These are phyloP conservation scores for Lysandra bellargus DNA, from an alignment of 2,888 invertebrate genomes.

Conservation along the genomic window DNA sequence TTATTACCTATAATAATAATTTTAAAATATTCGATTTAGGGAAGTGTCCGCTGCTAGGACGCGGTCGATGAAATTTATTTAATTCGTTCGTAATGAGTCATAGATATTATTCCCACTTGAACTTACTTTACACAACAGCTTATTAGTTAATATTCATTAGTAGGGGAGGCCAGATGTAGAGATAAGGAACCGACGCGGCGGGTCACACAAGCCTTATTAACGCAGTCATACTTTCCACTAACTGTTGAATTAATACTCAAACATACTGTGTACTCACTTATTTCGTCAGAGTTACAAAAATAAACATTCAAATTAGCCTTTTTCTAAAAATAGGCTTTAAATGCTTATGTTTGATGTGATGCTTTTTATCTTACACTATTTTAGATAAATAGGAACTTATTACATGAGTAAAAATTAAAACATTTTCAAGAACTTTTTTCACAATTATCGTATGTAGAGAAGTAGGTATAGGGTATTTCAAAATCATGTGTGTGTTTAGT, in stretches of 20 bases:
- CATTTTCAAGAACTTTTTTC: too few relatives aligned
- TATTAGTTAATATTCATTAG: slow-evolving; percentile 79
- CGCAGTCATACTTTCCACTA: slow-evolving; percentile 44
- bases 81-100: slow-evolving; percentile 57
- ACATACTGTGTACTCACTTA: neutral
- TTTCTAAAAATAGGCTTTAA: neutral
- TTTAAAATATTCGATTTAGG: slow-evolving; percentile 19
- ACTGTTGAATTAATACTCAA: slow-evolving; percentile 35
- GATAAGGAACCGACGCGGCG: slow-evolving; percentile 51
- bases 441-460: too few relatives aligned
- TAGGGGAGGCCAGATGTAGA: slow-evolving; percentile 63
- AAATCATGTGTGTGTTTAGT: neutral
- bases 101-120: slow-evolving; percentile 56
- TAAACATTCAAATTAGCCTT: neutral
- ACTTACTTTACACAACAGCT: slow-evolving; percentile 58
- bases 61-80: slow-evolving; percentile 24
- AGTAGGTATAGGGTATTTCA: too few relatives aligned
- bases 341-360: neutral
- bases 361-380: neutral
- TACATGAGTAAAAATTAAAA: too few relatives aligned
- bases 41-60: slow-evolving; percentile 25
- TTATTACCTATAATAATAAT: slow-evolving; percentile 14
- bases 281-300: neutral
- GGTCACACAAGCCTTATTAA: slow-evolving; percentile 51
- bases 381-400: too few relatives aligned